Base-by-base conservation (phyloP, 2,888 invertebrate species). In the Orthosia cruda region DNA sequence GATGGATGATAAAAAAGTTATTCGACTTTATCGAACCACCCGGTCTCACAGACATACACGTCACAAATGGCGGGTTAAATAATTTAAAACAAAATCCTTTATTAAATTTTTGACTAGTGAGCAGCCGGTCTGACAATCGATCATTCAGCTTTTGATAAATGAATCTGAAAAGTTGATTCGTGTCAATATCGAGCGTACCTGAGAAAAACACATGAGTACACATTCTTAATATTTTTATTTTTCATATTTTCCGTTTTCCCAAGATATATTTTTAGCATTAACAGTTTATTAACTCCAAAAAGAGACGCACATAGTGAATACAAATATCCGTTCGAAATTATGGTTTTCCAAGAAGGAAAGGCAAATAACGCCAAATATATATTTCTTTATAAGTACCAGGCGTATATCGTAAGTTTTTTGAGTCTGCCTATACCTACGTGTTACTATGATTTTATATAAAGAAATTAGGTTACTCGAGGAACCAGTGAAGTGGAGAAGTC, bases 391-490 rank as follows among this genome's bases (percentile, higher is more conserved):
- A 82, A 58, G 54, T 57, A 54, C 4, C 47, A 23, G 32, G 4
- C 49, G 15, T 59, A 64, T 47, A 40, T 45, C 23, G 40, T 32
- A 63, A 67, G 15, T 26, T 54, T 82, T 58, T 66, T 62, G 16
- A 78, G 62, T 26, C 23, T 55, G 18, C 65, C 20, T 72, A 65
- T 32, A 77, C 61, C 58, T 77, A 77, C 58, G 63, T 77, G 75
- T 72, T 70, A 75, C 71, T 84, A 77, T 71, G 85, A 76, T 77
- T 85, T 65, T 69, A 66, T 55, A 69, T 76, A 74, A 83, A 81
- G 77, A 87, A 87, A 85, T 86, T 87, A 85, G 75, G 83, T 85
- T 83, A 77, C 80, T 79, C 75, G 70, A 74, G 58, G 71, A 83
- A 20, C 63, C 85, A 85, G 77, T 81, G 77, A 74, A 74, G 85